Evolutionary conservation across 2,113 vertebrate species (phyloP), one percentile per base, ranked within the genome.

Genomic region (Eupsittula cactorum): DNA sequence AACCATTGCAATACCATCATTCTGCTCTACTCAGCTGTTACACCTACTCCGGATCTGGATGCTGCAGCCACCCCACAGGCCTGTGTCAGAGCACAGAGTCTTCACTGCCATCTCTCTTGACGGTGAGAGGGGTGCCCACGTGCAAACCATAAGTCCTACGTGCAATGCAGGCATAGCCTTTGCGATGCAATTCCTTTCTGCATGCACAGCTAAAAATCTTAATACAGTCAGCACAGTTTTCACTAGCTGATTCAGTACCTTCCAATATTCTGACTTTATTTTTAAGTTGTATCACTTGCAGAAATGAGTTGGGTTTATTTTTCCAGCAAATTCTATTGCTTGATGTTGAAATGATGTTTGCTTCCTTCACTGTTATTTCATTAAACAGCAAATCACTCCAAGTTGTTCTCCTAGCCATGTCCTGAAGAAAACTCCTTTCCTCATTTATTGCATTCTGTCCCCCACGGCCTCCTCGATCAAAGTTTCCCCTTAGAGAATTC

Each of bases 381-480:
- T 91, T 81, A 84, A 76, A 68, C 10, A 81, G 20, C 65, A 92
- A 93, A 92, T 71, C 86, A 64, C 55, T 89, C 29, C 55, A 75
- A 91, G 77, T 69, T 91, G 93, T 84, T 93, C 83, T 89, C 68
- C 63, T 13, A 87, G 33, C 70, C 52, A 21, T 60, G 55, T 89
- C 74, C 89, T 76, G 65, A 82, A 93, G 93, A 82, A 93, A 95
- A 87, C 44, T 79, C 47, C 28, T 84, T 92, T 75, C 76, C 64
- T 67, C 31, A 76, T 79, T 92, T 95, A 95, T 95, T 97, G 74
- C 77, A 79, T 90, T 93, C 76, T 17, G 29, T 94, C 74, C 84
- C 78, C 16, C 39, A 18, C 53, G 93, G 93, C 93, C 86, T 85
- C 95, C 83, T 79, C 28, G 3, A 89, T 92, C 73, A 80, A 49